Evolutionary conservation across 1,140 invertebrate genomes (phyloP).

Genomic region (Achatina immaculata): DNA sequence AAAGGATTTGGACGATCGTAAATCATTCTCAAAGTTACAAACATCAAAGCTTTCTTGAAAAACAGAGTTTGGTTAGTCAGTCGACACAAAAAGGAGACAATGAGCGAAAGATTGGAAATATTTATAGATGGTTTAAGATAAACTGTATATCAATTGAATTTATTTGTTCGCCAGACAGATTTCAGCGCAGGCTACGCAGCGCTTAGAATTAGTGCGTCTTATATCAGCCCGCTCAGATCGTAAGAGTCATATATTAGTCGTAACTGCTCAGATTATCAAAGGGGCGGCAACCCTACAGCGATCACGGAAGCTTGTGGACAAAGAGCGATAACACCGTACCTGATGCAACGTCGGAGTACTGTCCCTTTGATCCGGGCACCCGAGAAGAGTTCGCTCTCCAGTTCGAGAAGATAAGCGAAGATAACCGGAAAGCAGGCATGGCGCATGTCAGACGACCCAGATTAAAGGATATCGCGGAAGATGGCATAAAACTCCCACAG

Average conservation of each 20-base stretch:
- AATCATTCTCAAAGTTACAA: neutral
- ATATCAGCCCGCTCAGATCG: neutral
- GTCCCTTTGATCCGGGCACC: conserved; percentile 28
- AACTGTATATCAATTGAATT: conserved; percentile 30
- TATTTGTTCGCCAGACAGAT: conserved; percentile 14
- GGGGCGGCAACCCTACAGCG: neutral
- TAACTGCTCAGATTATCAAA: neutral
- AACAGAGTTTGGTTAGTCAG: neutral
- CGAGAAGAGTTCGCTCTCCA: neutral
- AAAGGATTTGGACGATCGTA: neutral
- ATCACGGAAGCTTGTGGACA: conserved; percentile 19
- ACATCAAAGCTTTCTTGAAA: neutral
- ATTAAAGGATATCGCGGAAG: too few relatives aligned
- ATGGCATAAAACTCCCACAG: too few relatives aligned
- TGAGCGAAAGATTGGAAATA: neutral
- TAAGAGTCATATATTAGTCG: conserved; percentile 1
- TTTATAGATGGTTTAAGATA: conserved; percentile 30
- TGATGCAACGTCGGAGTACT: conserved; percentile 26
- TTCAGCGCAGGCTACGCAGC: neutral
- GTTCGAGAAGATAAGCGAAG: neutral
- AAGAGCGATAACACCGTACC: conserved; percentile 19
- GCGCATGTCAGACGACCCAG: too few relatives aligned
- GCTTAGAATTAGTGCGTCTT: neutral
- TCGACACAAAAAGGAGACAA: neutral
- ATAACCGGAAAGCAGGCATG: too few relatives aligned